A percentile compares a stretch with the other conserved stretches of the same genome.
Evolutionary conservation across 2,113 vertebrate species (phyloP).

Genomic region (Capra hircus): DNA sequence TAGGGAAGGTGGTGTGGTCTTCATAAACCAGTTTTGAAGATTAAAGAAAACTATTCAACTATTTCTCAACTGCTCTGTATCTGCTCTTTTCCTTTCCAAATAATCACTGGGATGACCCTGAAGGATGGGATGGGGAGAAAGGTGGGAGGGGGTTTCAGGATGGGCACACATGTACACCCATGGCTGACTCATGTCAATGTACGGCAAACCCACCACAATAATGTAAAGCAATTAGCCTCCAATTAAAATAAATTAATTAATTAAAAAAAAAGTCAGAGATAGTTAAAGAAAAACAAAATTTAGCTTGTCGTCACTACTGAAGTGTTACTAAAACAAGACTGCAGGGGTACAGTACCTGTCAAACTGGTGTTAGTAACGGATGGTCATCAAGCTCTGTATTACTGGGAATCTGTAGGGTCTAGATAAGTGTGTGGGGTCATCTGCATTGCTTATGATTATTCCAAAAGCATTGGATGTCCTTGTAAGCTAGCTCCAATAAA

Average conservation of each 20-base stretch:
- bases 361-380: not conserved
- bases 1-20: not conserved
- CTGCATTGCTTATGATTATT: not conserved
- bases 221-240: not conserved
- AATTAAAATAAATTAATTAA: not conserved
- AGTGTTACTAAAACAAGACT: accelerated
- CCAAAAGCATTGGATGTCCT: not conserved
- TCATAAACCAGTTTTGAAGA: not conserved
- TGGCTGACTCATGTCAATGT: not conserved
- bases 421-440: not conserved
- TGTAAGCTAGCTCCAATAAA: not conserved
- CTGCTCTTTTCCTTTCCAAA: not conserved
- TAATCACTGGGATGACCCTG: not conserved
- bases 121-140: not conserved
- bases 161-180: not conserved
- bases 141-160: not conserved
- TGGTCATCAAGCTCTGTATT: not conserved
- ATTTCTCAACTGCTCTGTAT: not conserved
- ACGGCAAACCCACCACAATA: not conserved
- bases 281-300: not conserved
- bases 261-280: not conserved
- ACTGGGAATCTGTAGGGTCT: not conserved
- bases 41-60: not conserved
- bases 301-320: not conserved
- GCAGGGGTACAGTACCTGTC: accelerated